phyloP scores from a whole-genome alignment of 2,113 vertebrate species.

The Erpornis zantholeuca region DNA sequence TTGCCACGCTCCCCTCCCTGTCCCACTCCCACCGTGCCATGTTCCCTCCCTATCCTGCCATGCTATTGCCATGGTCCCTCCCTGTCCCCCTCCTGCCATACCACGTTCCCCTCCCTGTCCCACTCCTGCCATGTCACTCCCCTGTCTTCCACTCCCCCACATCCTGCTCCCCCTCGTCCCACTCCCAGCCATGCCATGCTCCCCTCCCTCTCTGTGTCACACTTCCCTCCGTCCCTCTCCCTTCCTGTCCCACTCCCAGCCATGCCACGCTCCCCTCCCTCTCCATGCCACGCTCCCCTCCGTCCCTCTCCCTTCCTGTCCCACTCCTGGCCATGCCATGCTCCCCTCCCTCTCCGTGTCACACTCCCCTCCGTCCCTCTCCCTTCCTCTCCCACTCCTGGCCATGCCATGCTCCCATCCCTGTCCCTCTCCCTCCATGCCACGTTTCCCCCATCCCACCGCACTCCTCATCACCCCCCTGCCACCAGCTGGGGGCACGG shows the following conservation, averaged over 20 bases:
- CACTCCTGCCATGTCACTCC: neutral
- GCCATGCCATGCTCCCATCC: neutral
- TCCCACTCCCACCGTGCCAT: neutral
- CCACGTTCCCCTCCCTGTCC: neutral
- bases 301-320: neutral
- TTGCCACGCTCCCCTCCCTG: neutral
- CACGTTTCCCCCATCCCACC: neutral
- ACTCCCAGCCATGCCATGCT: too few relatives aligned
- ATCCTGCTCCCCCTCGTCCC: too few relatives aligned
- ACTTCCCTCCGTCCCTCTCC: too few relatives aligned
- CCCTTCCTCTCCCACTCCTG: neutral
- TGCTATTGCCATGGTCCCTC: neutral
- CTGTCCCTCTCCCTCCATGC: neutral
- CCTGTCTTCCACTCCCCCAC: too few relatives aligned
- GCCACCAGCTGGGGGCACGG: neutral
- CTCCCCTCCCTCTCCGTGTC: neutral
- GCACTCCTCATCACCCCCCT: neutral
- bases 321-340: neutral
- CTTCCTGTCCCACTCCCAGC: too few relatives aligned
- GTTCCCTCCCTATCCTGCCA: neutral
- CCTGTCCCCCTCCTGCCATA: neutral
- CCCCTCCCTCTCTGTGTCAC: too few relatives aligned
- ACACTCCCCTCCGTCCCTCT: neutral
- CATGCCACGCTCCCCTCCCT: neutral
- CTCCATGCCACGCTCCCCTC: neutral